Evolutionary conservation across 2,113 vertebrate genomes (phyloP).

Genomic region (Heliornis fulica): DNA sequence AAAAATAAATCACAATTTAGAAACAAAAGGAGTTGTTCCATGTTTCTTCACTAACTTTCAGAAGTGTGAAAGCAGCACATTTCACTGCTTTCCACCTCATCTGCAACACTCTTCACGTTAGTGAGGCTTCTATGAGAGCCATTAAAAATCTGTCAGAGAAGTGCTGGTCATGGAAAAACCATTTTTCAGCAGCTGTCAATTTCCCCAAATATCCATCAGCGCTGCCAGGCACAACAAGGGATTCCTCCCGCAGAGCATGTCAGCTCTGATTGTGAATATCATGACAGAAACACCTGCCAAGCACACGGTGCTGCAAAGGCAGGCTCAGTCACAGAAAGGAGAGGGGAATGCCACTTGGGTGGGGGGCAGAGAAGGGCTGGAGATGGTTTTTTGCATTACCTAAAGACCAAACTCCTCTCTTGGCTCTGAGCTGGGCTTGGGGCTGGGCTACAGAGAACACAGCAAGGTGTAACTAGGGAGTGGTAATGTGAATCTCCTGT

Average conservation of each 20-base stretch:
- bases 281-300: conserved; percentile 61
- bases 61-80: conserved; percentile 24
- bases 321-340: conserved; percentile 10
- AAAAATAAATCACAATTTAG: neutral
- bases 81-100: conserved; percentile 54
- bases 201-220: conserved; percentile 65
- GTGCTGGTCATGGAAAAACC: conserved; percentile 64
- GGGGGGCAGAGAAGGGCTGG: neutral
- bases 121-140: conserved; percentile 51
- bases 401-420: neutral
- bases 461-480: neutral
- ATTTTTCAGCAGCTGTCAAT: conserved; percentile 69
- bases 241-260: conserved; percentile 67
- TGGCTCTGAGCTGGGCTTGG: neutral
- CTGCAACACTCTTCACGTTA: conserved; percentile 54
- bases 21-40: neutral
- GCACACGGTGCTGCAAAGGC: conserved; percentile 20
- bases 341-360: neutral
- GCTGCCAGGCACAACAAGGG: conserved; percentile 46
- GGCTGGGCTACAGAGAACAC: neutral
- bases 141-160: conserved; percentile 75
- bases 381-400: neutral
- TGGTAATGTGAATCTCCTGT: neutral
- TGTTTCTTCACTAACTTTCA: neutral
- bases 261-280: conserved; percentile 72